Conservation (phyloP, 2,113 vertebrate species). For the Chlamydotis undulata region DNA sequence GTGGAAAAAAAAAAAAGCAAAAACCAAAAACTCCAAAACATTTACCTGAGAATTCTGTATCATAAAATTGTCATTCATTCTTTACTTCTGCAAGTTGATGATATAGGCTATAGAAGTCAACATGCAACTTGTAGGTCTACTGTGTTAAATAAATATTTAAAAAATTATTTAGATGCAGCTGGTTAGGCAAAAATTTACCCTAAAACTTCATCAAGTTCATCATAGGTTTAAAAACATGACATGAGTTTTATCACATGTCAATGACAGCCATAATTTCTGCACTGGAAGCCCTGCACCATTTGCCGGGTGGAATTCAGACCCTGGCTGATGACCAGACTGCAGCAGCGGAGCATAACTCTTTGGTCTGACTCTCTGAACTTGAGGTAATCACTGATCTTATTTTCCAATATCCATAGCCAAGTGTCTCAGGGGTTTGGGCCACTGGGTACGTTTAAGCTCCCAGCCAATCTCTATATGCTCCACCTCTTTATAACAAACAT, state of each 20-base stretch:
- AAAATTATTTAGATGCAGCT: slow-evolving; percentile 49
- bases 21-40: slow-evolving; percentile 20
- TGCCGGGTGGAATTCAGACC: not conserved
- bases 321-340: not conserved
- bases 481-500: not conserved
- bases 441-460: not conserved
- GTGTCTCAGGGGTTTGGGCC: not conserved
- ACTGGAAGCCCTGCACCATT: not conserved
- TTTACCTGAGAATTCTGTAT: slow-evolving; percentile 80
- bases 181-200: slow-evolving; percentile 31
- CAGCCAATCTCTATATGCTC: not conserved
- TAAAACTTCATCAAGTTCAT: slow-evolving; percentile 6
- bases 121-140: slow-evolving; percentile 59
- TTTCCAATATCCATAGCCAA: not conserved
- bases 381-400: not conserved
- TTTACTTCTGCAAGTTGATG: slow-evolving; percentile 63
- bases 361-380: not conserved
- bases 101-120: slow-evolving; percentile 28
- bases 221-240: not conserved
- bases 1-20: slow-evolving; percentile 19
- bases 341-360: not conserved
- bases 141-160: slow-evolving; percentile 43
- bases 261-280: not conserved
- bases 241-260: not conserved
- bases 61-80: slow-evolving; percentile 53